A percentile compares a stretch with the other conserved stretches of the same genome.
Conservation (phyloP, 1,140 invertebrate genomes). For the Cyphomyrmex costatus region DNA sequence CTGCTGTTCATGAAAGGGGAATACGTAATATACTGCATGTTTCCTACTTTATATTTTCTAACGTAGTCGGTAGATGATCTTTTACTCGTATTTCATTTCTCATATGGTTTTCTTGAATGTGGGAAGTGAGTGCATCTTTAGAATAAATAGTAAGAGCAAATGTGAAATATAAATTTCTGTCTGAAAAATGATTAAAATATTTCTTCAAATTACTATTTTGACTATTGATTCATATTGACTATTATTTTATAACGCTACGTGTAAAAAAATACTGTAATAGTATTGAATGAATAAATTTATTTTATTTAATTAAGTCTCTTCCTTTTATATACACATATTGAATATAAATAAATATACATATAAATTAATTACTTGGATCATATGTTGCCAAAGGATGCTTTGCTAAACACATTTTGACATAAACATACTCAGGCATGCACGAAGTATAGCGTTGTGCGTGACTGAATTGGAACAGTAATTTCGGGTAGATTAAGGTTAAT, state of each 20-base stretch:
- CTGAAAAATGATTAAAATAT: not conserved
- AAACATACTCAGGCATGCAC: no score
- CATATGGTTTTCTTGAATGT: not conserved
- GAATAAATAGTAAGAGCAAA: not conserved
- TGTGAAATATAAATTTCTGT: conserved; percentile 2
- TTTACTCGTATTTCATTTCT: not conserved
- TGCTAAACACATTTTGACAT: no score
- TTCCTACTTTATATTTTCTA: conserved; percentile 21
- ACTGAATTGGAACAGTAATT: no score
- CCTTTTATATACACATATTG: not conserved
- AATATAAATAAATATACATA: conserved; percentile 28
- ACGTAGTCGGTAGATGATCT: no score
- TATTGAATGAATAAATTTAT: not conserved
- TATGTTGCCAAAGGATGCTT: no score
- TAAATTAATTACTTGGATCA: conserved; percentile 48
- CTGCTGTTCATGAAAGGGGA: conserved; percentile 13
- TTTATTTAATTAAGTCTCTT: not conserved
- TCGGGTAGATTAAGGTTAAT: no score
- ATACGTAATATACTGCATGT: conserved; percentile 19
- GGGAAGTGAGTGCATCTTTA: not conserved
- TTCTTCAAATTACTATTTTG: not conserved
- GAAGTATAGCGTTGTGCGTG: no score
- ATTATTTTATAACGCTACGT: not conserved
- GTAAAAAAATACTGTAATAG: not conserved
- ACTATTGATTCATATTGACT: no score